Evolutionary conservation across 1,140 invertebrate genomes (phyloP).

Genomic region (Nephila pilipes): DNA sequence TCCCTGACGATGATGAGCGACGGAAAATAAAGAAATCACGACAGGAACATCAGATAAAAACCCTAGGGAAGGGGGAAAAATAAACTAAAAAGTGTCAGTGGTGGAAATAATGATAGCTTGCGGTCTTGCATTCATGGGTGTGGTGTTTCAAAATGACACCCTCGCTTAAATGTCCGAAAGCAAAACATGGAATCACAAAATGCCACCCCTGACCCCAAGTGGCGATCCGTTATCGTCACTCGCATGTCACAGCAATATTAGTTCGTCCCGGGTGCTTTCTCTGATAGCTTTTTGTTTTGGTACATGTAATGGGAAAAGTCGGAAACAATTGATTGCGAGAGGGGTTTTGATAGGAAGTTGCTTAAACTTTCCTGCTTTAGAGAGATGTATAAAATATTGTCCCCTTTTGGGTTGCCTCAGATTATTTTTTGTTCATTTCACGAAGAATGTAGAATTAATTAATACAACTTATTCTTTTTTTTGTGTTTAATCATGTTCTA

Average conservation of each 20-base stretch:
- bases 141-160: slow-evolving; percentile 55
- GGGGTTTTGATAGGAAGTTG: not conserved
- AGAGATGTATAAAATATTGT: too few relatives aligned
- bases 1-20: not conserved
- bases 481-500: too few relatives aligned
- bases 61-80: slow-evolving; percentile 22
- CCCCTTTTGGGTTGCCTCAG: too few relatives aligned
- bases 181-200: slow-evolving; percentile 51
- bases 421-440: too few relatives aligned
- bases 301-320: not conserved
- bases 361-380: too few relatives aligned
- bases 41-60: slow-evolving; percentile 60
- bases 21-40: slow-evolving; percentile 60
- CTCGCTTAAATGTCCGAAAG: slow-evolving; percentile 63
- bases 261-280: not conserved
- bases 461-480: too few relatives aligned
- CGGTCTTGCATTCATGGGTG: slow-evolving; percentile 28
- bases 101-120: slow-evolving; percentile 48
- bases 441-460: too few relatives aligned
- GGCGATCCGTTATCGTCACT: slow-evolving; percentile 53
- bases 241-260: slow-evolving; percentile 23
- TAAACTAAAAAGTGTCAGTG: slow-evolving; percentile 36
- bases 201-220: slow-evolving; percentile 47
- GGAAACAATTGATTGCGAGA: not conserved
- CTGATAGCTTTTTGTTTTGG: not conserved